Base-by-base conservation (phyloP, 2,888 invertebrate species). In the Thecophora atra region DNA sequence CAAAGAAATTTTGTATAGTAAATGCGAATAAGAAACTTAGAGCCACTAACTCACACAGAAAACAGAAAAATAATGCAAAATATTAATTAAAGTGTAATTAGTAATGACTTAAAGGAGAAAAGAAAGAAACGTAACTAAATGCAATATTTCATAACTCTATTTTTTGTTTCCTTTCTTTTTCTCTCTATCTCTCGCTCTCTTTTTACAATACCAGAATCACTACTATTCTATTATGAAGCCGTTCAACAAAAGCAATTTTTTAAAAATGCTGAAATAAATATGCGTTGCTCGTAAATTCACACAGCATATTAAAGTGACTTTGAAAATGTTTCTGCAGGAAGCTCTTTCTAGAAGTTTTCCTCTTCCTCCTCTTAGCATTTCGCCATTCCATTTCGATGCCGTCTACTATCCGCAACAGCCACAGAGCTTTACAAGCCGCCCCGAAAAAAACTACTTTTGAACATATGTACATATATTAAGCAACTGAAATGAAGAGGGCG, bases 271-370 rank as follows among this genome's bases (percentile, higher is more conserved):
- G 15, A 63, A 42, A 63, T 63, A 63, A 63, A 63, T 63, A 30
- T 37, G 37, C 42, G n/a, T 19, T 15, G 42, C 63, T 19, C 63
- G 37, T 63, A 63, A 63, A 44, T 63, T 63, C n/a, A 63, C 30
- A 63, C 21, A 63, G 42, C 63, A 42, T 63, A 42, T 19, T 37
- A 44, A 63, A 21, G 63, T 37, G 19, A 63, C 37, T 63, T 44
- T 21, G 8, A 63, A 63, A 30, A 63, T 37, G 15, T 62, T 52
- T 62, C 19, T 62, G 28, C 30, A 28, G n/a, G 19, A 19, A 7
- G 15, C 56, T 56, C 8, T 11, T 13, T 4, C 26, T 5, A 56
- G 21, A 4, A n/a, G n/a, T n/a, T n/a, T n/a, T 37, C 37, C 37
- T 11, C 37, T 37, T 37, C 37, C 37, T 11, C 37, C 7, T 8